Evolutionary conservation across 2,888 invertebrate species (phyloP).

Genomic region (Bellardia pandia): DNA sequence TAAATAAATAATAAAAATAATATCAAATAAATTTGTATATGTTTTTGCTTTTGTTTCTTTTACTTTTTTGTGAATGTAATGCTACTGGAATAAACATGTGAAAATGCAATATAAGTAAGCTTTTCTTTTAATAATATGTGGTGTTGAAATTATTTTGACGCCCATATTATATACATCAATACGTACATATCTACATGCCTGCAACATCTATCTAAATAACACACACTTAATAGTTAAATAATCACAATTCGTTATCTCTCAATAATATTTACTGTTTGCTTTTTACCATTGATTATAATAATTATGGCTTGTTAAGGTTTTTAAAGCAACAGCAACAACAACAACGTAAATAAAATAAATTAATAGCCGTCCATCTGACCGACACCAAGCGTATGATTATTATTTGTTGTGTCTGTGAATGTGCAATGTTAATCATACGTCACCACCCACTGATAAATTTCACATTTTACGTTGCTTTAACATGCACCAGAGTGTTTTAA

Average conservation of each 20-base stretch:
- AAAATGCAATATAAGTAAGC: too few species aligned
- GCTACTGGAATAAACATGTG: too few species aligned
- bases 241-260: constrained; percentile 9
- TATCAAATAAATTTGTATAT: too few species aligned
- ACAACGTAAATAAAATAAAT: constrained; percentile 1
- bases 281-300: constrained; percentile 19
- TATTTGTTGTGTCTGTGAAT: constrained; percentile 6
- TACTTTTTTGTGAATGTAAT: too few species aligned
- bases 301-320: not conserved
- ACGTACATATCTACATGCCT: not conserved
- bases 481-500: constrained; percentile 4
- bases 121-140: too few species aligned
- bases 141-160: too few species aligned
- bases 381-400: constrained; percentile 25
- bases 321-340: not conserved
- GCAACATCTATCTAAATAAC: not conserved
- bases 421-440: constrained; percentile 40
- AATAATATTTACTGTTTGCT: constrained; percentile 16
- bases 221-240: not conserved
- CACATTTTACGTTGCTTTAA: constrained; percentile 21
- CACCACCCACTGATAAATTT: constrained; percentile 1
- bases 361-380: not conserved
- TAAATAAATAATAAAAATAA: too few species aligned
- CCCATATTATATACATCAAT: not conserved
- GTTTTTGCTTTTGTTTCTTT: too few species aligned